Conservation (phyloP, 1,140 invertebrate genomes). For the Tetranychus cinnabarinus region DNA sequence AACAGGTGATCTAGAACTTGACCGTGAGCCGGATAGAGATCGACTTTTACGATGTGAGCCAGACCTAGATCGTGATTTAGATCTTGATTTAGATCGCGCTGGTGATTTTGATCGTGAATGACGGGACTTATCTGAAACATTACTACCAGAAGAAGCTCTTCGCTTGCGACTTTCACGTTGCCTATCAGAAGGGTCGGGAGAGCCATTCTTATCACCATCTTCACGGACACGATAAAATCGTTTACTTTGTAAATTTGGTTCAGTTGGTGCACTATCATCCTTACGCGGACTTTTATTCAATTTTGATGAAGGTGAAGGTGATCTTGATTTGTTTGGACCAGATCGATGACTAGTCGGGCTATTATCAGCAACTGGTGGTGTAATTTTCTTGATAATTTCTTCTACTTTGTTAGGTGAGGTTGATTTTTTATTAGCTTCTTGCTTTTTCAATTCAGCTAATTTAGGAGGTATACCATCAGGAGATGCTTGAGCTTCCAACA, state of each 20-base stretch:
- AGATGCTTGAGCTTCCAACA: slow-evolving; percentile 83
- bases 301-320: background rate
- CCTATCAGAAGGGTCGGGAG: background rate
- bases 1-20: background rate
- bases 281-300: background rate
- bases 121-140: background rate
- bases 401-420: background rate
- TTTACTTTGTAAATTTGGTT: background rate
- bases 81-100: slow-evolving; percentile 10
- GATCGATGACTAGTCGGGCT: background rate
- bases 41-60: background rate
- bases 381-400: background rate
- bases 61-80: slow-evolving; percentile 11
- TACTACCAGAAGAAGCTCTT: background rate
- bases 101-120: slow-evolving; percentile 4
- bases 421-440: slow-evolving; percentile 55
- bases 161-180: background rate
- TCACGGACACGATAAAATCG: background rate
- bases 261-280: background rate
- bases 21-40: background rate
- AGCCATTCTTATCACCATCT: background rate
- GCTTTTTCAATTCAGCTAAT: slow-evolving; percentile 83
- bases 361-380: background rate
- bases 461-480: slow-evolving; percentile 76
- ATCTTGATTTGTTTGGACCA: background rate